These are phyloP conservation scores for Plutella xylostella DNA, from an alignment of 2,888 invertebrate genomes.

Conservation along the genomic window DNA sequence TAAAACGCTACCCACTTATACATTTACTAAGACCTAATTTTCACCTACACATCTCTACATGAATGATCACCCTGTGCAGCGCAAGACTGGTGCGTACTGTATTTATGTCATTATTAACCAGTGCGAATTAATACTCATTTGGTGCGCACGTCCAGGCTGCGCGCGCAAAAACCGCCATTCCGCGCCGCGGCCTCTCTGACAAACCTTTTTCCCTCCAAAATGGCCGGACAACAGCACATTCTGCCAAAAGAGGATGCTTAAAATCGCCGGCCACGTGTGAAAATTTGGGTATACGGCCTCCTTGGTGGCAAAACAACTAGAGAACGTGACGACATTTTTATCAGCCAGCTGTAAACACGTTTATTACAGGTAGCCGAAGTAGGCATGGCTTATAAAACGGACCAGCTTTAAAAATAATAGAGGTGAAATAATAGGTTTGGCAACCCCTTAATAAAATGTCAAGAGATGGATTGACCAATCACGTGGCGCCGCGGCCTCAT, in stretches of 20 bases:
- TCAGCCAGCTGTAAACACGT: no score
- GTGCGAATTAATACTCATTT: slow-evolving; percentile 68
- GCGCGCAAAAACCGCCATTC: slow-evolving; percentile 41
- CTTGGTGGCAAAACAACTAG: not conserved
- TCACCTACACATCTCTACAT: no score
- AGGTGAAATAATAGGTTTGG: no score
- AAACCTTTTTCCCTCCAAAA: slow-evolving; percentile 29
- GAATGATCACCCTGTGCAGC: slow-evolving; percentile 39
- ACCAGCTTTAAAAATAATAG: no score
- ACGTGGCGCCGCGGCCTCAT: slow-evolving; percentile 28
- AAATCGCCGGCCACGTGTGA: slow-evolving; percentile 24
- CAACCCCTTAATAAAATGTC: slow-evolving; percentile 6
- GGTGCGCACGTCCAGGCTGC: slow-evolving; percentile 52
- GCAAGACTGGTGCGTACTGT: slow-evolving; percentile 42
- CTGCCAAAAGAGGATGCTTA: slow-evolving; percentile 42
- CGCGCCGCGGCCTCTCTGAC: slow-evolving; percentile 16
- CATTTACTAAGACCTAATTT: no score
- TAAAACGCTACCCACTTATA: no score
- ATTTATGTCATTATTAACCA: slow-evolving; percentile 70
- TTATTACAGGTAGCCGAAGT: no score
- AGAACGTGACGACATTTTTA: not conserved
- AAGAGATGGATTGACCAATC: slow-evolving; percentile 30
- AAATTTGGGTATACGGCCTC: not conserved
- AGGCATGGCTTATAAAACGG: no score
- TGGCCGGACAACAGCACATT: slow-evolving; percentile 23